Conservation (phyloP, 2,113 vertebrate genomes). For the Corapipo altera region DNA sequence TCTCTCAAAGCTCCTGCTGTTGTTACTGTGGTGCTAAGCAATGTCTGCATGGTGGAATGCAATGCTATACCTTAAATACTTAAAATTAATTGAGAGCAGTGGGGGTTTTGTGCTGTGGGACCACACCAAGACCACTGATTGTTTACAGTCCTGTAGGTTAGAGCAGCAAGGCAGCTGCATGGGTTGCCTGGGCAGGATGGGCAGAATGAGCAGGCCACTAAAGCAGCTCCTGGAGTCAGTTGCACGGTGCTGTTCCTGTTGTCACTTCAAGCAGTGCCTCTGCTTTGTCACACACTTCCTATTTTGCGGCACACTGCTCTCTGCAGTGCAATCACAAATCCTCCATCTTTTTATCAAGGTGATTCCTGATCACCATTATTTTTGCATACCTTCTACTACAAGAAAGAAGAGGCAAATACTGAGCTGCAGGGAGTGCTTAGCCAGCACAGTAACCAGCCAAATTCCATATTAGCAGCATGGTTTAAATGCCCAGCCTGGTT, state of each 20-base stretch:
- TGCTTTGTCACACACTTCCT: neutral
- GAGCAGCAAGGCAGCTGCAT: neutral
- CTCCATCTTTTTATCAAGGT: neutral
- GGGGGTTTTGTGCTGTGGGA: neutral
- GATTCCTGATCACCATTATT: neutral
- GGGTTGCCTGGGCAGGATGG: neutral
- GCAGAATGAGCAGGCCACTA: neutral
- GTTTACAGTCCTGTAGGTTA: neutral
- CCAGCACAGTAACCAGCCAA: neutral
- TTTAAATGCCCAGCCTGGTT: neutral
- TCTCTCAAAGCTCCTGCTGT: neutral
- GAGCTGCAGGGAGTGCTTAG: neutral
- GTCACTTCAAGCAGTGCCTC: neutral
- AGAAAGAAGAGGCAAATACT: neutral
- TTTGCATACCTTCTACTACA: neutral
- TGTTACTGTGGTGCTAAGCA: neutral
- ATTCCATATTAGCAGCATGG: neutral
- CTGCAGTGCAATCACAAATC: neutral
- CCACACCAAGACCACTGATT: neutral
- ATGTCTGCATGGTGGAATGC: neutral
- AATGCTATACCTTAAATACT: neutral
- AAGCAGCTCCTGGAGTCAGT: neutral
- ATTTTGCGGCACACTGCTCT: neutral
- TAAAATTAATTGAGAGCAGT: neutral
- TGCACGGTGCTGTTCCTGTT: neutral